Conservation (phyloP, 1,140 invertebrate species). For the Zaprionus vittiger region DNA sequence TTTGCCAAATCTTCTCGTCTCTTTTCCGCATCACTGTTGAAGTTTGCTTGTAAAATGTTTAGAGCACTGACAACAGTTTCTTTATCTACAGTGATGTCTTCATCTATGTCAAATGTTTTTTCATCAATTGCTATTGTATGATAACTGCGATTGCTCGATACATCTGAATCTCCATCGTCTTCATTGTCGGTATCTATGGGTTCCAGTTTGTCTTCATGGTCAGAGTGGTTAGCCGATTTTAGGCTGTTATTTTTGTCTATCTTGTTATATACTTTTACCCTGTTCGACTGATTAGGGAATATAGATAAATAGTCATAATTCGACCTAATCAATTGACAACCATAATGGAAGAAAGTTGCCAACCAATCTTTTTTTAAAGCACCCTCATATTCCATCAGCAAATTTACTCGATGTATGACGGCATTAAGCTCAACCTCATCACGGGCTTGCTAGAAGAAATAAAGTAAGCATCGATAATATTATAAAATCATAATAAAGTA, state of each 20-base stretch:
- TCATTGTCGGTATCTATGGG: not conserved
- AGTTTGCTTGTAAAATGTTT: not conserved
- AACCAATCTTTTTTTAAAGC: not conserved
- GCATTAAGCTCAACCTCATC: constrained; percentile 17
- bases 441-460: not conserved
- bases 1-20: not conserved
- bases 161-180: not conserved
- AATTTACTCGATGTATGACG: not conserved
- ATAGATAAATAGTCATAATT: not conserved
- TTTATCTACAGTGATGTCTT: not conserved
- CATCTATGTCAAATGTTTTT: too few relatives aligned
- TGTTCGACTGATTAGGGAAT: constrained; percentile 6
- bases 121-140: not conserved
- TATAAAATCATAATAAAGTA: not conserved
- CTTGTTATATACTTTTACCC: not conserved
- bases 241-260: not conserved
- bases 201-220: not conserved
- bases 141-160: too few relatives aligned
- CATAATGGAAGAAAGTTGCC: too few relatives aligned
- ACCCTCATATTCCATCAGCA: constrained; percentile 6
- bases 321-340: not conserved
- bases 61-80: not conserved
- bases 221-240: not conserved
- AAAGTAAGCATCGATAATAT: not conserved
- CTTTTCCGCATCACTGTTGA: not conserved